Evolutionary conservation across 2,113 vertebrate species (phyloP), one percentile per base, ranked within the genome.

Genomic region (Psammodynastes pulverulentus): DNA sequence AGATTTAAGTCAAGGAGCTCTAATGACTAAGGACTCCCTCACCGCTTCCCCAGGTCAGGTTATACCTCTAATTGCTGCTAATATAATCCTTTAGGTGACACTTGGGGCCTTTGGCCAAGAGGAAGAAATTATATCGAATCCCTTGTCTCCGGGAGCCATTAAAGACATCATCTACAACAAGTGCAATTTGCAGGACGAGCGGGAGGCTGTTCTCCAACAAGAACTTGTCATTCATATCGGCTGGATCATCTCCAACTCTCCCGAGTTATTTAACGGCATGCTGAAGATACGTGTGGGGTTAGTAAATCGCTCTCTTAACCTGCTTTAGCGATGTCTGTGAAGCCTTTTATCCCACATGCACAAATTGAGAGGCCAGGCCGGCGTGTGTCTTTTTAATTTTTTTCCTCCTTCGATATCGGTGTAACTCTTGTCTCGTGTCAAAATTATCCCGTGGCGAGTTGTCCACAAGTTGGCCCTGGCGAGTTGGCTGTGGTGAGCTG

Each of bases 191-290:
- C 97, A 97, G 0, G 99, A 98, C 26, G 98, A 99, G 96, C 97
- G 98, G 26, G 99, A 99, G 95, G 99, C 99, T 0, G 99, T 99
- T 89, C 97, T 99, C 87, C 99, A 99, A 96, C 99, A 99, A 95
- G 99, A 99, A 85, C 98, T 99, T 91, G 99, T 99, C 97, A 99
- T 99, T 95, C 99, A 99, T 24, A 98, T 99, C 84, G 99, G 99
- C 93, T 99, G 99, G 99, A 99, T 99, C 95, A 98, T 99, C 97
- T 99, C 99, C 91, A 99, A 99, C 94, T 98, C 96, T 94, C 99
- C 99, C 0, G 98, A 99, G 93, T 97, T 99, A 90, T 99, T 99
- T 97, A 98, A 98, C 6, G 99, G 99, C 91, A 99, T 99, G 99
- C 97, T 99, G 92, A 99, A 99, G 97, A 99, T 99, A 94, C 97